phyloP scores from a whole-genome alignment of 92 coral and sea anemone species.

The Paramuricea clavata region DNA sequence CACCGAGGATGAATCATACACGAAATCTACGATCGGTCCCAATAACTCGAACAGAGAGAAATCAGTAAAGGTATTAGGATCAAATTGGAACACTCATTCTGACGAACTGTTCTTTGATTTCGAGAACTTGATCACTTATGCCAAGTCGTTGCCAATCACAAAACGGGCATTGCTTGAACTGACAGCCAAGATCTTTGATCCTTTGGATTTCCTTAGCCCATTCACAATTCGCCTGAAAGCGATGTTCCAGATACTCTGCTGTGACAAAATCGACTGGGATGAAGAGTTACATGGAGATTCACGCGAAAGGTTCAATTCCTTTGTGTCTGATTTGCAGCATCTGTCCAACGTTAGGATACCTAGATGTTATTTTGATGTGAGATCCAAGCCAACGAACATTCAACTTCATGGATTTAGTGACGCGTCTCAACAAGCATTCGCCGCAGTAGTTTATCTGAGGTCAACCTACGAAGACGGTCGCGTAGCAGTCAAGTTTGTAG shows the following conservation, averaged over 20 bases:
- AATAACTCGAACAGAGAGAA: not conserved
- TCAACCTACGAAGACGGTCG: conserved; percentile 65
- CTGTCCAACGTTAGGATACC: conserved; percentile 54
- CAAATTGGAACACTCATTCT: conserved; percentile 61
- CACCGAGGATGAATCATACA: conserved; percentile 3
- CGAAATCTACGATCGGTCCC: conserved; percentile 4
- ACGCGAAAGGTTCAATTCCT: conserved; percentile 52
- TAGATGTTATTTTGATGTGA: conserved; percentile 49
- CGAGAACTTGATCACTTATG: conserved; percentile 40
- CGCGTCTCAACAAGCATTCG: conserved; percentile 73
- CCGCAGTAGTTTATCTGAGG: conserved; percentile 66
- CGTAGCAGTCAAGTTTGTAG: conserved; percentile 52
- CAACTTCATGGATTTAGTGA: conserved; percentile 77
- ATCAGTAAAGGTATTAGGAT: conserved; percentile 64
- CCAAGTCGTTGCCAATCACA: conserved; percentile 64
- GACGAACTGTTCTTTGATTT: conserved; percentile 65
- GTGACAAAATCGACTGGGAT: conserved; percentile 68
- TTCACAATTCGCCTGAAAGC: conserved; percentile 60
- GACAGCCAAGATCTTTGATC: conserved; percentile 73
- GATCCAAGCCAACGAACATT: conserved; percentile 43
- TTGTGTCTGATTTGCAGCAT: conserved; percentile 48
- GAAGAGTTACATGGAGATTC: conserved; percentile 59
- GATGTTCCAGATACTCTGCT: conserved; percentile 71
- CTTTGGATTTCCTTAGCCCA: conserved; percentile 69
- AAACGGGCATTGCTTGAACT: conserved; percentile 67